Percentiles rank a stretch among this genome's conserved stretches.
Conservation (phyloP, 2,888 invertebrate genomes). For the Pseudococcus jackbeardsleyi region DNA sequence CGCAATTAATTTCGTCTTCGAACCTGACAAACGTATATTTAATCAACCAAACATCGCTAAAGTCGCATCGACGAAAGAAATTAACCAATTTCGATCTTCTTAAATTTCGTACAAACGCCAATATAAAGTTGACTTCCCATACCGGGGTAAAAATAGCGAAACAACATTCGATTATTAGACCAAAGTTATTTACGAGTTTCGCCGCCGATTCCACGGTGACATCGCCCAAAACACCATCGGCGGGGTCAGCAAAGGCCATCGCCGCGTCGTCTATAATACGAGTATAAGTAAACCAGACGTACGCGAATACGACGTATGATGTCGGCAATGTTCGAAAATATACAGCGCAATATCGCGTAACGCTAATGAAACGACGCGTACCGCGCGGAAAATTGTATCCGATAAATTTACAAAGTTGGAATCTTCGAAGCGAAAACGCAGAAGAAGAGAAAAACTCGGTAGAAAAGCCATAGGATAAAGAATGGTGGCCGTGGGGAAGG, state of each 20-base stretch:
- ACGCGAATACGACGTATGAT: background rate
- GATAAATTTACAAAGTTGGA: constrained; percentile 26
- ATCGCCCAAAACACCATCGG: background rate
- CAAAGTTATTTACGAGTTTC: constrained; percentile 6
- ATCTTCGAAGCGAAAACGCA: constrained; percentile 35
- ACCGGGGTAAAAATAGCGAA: background rate
- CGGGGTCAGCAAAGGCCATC: background rate
- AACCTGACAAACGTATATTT: too few species aligned
- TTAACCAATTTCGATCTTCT: background rate
- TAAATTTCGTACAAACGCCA: background rate
- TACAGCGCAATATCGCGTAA: background rate
- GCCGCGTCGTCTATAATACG: too few species aligned
- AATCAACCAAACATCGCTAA: background rate
- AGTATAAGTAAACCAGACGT: too few species aligned
- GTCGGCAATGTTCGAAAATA: background rate
- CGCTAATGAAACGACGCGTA: constrained; percentile 9
- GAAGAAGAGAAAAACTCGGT: background rate
- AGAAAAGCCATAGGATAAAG: background rate
- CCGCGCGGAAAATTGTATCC: constrained; percentile 33
- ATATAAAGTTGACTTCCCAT: background rate
- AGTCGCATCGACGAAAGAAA: background rate
- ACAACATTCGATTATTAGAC: background rate
- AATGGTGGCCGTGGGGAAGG: background rate
- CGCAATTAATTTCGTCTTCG: too few species aligned
- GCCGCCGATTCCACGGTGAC: background rate